Evolutionary conservation across 2,113 vertebrate species (phyloP), one percentile per base, ranked within the genome.

Genomic region (Sebastes fasciatus): DNA sequence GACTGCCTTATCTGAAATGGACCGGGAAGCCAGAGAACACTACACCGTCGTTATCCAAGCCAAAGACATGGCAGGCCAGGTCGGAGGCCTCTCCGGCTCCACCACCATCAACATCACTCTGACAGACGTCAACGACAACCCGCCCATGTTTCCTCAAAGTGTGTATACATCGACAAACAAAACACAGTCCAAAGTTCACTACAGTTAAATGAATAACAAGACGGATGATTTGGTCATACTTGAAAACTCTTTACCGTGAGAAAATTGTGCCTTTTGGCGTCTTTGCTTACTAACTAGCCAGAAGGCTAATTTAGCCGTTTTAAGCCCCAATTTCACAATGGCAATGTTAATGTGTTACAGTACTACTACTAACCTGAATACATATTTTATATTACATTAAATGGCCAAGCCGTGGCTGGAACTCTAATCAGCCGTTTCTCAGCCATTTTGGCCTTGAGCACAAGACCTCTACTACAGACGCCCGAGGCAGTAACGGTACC

Each of bases 1-100:
- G 89, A 99, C 98, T 42, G 98, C 98, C 86, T 96, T 99, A 94
- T 94, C 97, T 19, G 96, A 98, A 82, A 99, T 99, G 98, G 98
- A 99, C 90, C 96, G 98, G 78, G 98, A 99, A 96, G 98, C 97
- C 91, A 96, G 97, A 93, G 98, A 99, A 71, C 97, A 99, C 90
- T 99, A 99, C 91, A 97, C 96, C 0, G 98, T 99, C 67, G 97
- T 99, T 77, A 99, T 99, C 94, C 98, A 99, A 95, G 98, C 98
- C 96, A 99, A 99, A 96, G 98, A 99, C 93, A 99, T 99, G 98
- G 98, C 97, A 49, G 98, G 98, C 58, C 97, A 99, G 93, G 97
- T 99, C 2, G 98, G 98, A 84, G 98, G 98, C 26, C 96, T 99
- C 57, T 99, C 98, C 0, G 98, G 98, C 66, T 98, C 98, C 34